Base-by-base conservation (phyloP, 2,888 invertebrate genomes). In the Pardosa pseudoannulata region DNA sequence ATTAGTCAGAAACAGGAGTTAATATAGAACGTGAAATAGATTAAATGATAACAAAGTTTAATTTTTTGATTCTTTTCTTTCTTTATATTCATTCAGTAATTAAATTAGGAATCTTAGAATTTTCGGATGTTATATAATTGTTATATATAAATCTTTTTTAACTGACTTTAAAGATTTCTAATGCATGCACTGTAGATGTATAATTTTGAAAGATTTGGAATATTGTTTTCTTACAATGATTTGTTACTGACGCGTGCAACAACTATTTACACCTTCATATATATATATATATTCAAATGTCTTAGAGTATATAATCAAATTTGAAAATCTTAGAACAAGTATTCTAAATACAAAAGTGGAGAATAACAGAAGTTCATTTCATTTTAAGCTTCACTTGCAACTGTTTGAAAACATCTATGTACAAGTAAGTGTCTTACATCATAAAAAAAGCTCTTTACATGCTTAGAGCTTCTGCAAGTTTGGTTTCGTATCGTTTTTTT, bases 241-340 rank as follows among this genome's bases (percentile, higher is more conserved):
- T 67, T 19, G 16, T 19, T 29, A 65, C 41, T 29, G 68, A 76
- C 75, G n/a, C n/a, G 82, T 82, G 82, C 82, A 82, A 68, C 39
- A 81, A 27, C 65, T 76, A 83, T 83, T 76, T 83, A 76, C 71
- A 83, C 27, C 70, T 65, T 64, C 46, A 83, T 62, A 62, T 68
- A 29, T 70, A 68, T 68, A 68, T 56, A 56, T 56, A 19, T 56
- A 23, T n/a, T 56, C 56, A 56, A 56, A 56, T 56, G 23, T n/a
- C n/a, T 56, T 23, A 23, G 1, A 56, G 56, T 5, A 16, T 56
- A 23, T 56, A 23, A 56, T 56, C 56, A 56, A 56, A 56, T 56
- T 56, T 56, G 56, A 56, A 23, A 56, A 23, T 56, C 5, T 23
- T 56, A 23, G 56, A 56, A 23, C 16, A 36, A 31, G 27, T 32